Evolutionary conservation across 2,797 vertebrate genomes (phyloP), one percentile per base, ranked within the genome.

Genomic region (Propithecus deckenii): DNA sequence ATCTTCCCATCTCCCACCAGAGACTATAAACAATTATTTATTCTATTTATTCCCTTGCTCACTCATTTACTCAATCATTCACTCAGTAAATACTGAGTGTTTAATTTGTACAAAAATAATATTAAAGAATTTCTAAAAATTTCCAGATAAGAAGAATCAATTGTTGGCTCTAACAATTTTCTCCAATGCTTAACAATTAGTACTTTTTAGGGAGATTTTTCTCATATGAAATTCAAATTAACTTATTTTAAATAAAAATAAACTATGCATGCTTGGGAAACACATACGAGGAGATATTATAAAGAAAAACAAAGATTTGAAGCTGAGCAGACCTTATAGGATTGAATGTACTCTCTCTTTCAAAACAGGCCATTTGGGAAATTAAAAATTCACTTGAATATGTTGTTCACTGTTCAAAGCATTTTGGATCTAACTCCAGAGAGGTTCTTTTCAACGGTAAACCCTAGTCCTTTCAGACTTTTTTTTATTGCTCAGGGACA

Each of bases 181-280:
- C 32, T 88, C n/a, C 61, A 81, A 92, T 72, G 35, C 22, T 94
- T 94, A 95, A 72, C 7, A 78, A 28, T 50, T 55, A 9, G 12
- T 61, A 78, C 25, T 89, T 91, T 91, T 28, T n/a, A 84, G 80
- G 46, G 30, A 89, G 65, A 63, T 46, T 86, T 89, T 88, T 63
- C 11, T 89, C 32, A 38, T 28, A 72, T 9, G 28, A 48, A 79
- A 93, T 46, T 67, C 46, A 38, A 90, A 74, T 38, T 83, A 76
- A 93, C 3, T 57, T 91, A 86, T 94, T 76, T 88, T 89, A 93
- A 76, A 88, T 80, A 91, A 32, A 94, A 91, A 76, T 69, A 41
- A 57, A 23, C 22, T 28, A 81, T 22, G 91, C 25, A 32, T 50
- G 35, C 38, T 69, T 86, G n/a, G 30, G 43, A 89, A 88, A 96